A percentile compares a stretch with the other conserved stretches of the same genome.
phyloP scores from a whole-genome alignment of 53 echinoderm and acorn worm genomes.

The Mesocentrotus franciscanus region DNA sequence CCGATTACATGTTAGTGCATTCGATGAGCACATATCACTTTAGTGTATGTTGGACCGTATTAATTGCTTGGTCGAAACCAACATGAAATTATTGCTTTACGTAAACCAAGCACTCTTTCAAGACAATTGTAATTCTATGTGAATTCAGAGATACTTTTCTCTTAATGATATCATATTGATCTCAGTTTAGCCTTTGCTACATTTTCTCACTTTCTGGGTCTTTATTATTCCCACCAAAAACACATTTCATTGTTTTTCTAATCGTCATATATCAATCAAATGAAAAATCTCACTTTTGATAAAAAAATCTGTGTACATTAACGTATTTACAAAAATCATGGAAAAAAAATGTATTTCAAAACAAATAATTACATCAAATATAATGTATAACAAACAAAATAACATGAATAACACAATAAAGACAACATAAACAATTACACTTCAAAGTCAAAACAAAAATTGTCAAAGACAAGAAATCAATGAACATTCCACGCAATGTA shows the following conservation, averaged over 20 bases:
- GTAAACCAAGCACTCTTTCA: not conserved
- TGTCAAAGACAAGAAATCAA: not conserved
- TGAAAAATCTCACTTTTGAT: not conserved
- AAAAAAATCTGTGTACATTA: conserved; percentile 57
- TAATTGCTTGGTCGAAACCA: not conserved
- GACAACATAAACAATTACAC: conserved; percentile 4
- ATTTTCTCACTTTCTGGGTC: not conserved
- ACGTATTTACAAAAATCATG: conserved; percentile 38
- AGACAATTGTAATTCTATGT: not conserved
- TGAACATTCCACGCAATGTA: not conserved
- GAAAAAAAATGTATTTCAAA: conserved; percentile 2
- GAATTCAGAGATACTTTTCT: not conserved
- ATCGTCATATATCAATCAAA: conserved; percentile 10
- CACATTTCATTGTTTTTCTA: not conserved
- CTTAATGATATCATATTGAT: not conserved
- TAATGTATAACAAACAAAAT: not conserved
- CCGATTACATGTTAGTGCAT: not conserved
- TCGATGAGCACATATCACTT: not conserved
- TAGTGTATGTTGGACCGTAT: not conserved
- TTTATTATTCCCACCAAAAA: not conserved
- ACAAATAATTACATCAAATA: not conserved
- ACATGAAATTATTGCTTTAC: conserved; percentile 29
- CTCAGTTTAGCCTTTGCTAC: not conserved
- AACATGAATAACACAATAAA: conserved; percentile 14
- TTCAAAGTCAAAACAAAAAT: conserved; percentile 15